Percentiles rank a stretch among this genome's conserved stretches.
These are phyloP conservation scores for Saxidomus purpurata DNA, from an alignment of 1,140 invertebrate genomes.

Conservation along the genomic window DNA sequence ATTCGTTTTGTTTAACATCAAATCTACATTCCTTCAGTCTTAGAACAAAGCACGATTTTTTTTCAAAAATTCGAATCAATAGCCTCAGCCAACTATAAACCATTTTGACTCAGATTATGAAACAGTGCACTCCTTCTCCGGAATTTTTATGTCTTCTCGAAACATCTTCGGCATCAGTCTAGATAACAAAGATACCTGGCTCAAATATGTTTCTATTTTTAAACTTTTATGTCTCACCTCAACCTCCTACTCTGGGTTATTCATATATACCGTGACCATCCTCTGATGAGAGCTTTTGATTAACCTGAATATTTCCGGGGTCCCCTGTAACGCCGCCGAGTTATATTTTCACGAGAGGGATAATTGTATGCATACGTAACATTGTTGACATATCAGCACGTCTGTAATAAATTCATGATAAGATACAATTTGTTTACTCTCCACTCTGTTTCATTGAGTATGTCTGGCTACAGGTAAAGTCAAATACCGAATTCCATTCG, in stretches of 20 bases:
- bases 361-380: not conserved
- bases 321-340: not conserved
- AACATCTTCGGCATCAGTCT: no score
- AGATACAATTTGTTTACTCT: not conserved
- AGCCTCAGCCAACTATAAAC: no score
- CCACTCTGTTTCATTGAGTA: not conserved
- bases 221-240: not conserved
- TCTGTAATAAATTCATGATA: not conserved
- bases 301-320: not conserved
- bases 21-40: no score
- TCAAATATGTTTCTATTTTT: no score
- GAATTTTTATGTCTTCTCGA: no score
- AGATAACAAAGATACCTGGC: no score
- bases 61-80: no score
- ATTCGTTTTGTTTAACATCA: no score
- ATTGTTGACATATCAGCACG: not conserved
- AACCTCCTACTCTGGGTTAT: not conserved
- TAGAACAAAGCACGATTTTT: no score
- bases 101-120: no score
- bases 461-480: not conserved
- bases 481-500: not conserved
- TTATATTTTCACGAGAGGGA: not conserved
- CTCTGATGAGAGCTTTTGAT: not conserved
- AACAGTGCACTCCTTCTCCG: no score
- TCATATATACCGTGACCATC: not conserved